phyloP scores from a whole-genome alignment of 2,888 invertebrate genomes.

The Drosophila neotestacea region DNA sequence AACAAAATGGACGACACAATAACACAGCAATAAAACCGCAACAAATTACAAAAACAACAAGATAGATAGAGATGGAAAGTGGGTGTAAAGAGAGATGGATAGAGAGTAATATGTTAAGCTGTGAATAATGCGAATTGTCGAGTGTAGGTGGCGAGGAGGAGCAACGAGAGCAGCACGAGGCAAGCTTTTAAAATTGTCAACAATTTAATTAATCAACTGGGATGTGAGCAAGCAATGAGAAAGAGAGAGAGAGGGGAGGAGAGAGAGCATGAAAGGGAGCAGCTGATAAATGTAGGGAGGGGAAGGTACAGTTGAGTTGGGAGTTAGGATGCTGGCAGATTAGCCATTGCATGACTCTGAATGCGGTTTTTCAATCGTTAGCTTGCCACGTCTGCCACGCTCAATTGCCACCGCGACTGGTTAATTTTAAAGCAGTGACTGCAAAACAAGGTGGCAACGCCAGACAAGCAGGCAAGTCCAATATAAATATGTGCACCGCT shows the following conservation, averaged over 20 bases:
- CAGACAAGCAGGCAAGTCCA: constrained; percentile 4
- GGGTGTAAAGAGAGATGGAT: constrained; percentile 2
- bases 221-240: constrained; percentile 5
- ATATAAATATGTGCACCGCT: constrained; percentile 65
- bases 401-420: constrained; percentile 65
- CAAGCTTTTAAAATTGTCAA: constrained; percentile 79
- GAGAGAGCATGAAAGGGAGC: not conserved
- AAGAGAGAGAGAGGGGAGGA: not conserved
- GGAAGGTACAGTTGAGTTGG: not conserved
- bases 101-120: constrained; percentile 59
- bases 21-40: constrained; percentile 45
- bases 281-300: constrained; percentile 39
- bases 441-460: constrained; percentile 16
- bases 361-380: constrained; percentile 43
- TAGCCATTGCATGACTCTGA: constrained; percentile 40
- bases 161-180: constrained; percentile 11
- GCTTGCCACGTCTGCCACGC: constrained; percentile 44
- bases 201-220: constrained; percentile 78
- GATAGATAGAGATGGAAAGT: not conserved
- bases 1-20: constrained; percentile 47
- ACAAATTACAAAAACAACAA: constrained; percentile 35
- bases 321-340: constrained; percentile 21
- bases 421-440: constrained; percentile 52
- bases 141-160: constrained; percentile 16
- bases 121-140: constrained; percentile 66